Conservation (phyloP, 2,888 invertebrate species). For the Brenthis daphne region DNA sequence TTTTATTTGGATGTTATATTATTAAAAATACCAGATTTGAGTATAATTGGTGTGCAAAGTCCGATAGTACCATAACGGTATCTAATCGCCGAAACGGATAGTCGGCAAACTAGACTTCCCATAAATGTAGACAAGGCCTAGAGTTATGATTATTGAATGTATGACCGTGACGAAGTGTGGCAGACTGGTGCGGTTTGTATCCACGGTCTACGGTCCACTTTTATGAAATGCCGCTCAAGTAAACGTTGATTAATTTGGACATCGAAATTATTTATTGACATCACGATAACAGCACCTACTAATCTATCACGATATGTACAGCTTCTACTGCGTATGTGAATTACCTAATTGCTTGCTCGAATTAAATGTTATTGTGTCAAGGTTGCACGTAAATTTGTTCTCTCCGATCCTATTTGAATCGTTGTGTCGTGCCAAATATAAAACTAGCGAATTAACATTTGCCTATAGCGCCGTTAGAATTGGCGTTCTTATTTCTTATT, state of each 20-base stretch:
- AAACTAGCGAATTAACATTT: conserved; percentile 47
- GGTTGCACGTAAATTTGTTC: conserved; percentile 51
- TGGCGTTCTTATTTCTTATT: conserved; percentile 42
- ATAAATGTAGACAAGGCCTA: conserved; percentile 35
- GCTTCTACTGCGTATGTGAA: conserved; percentile 55
- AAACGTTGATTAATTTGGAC: conserved; percentile 38
- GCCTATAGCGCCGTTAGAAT: conserved; percentile 38
- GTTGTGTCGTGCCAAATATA: conserved; percentile 56
- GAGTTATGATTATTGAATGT: conserved; percentile 28
- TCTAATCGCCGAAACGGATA: conserved; percentile 29
- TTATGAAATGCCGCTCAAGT: conserved; percentile 22
- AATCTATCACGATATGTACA: conserved; percentile 59
- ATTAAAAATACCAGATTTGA: conserved; percentile 55
- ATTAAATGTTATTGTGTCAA: conserved; percentile 79
- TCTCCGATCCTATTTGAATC: conserved; percentile 53
- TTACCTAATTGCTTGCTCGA: conserved; percentile 69
- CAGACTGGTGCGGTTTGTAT: conserved; percentile 9
- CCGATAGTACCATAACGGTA: conserved; percentile 45
- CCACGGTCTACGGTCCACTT: not conserved
- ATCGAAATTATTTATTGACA: conserved; percentile 36
- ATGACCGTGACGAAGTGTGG: conserved; percentile 30
- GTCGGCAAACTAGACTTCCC: conserved; percentile 32
- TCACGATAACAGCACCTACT: conserved; percentile 32
- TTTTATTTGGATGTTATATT: conserved; percentile 55
- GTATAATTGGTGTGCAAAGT: conserved; percentile 54